Base-by-base conservation (phyloP, 2,888 invertebrate genomes). In the Tanypteryx hageni region DNA sequence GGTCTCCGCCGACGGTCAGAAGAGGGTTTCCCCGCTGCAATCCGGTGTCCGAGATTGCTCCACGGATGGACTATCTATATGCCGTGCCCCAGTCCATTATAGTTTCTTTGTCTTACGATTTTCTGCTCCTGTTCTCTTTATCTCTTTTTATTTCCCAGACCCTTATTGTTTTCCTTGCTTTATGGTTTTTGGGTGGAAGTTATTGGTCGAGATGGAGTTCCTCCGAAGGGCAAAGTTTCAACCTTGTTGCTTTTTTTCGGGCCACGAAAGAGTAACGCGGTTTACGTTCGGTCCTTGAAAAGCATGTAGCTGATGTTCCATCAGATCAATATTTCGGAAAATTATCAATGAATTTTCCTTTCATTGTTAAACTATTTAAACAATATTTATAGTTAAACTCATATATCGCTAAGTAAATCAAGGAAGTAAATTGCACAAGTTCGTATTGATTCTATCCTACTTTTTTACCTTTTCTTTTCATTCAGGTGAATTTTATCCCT, bases 1-100 rank as follows among this genome's bases (percentile, higher is more conserved):
- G 86, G 86, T 86, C 11, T 58, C 27, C 86, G 61, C 86, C 59
- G 27, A 83, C 83, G 56, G 14, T 83, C 83, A n/a, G 83, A n/a
- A 83, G n/a, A 31, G 61, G 61, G 11, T 61, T 22, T 61, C 27
- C 16, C 31, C 27, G 10, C n/a, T 68, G 68, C 22, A 22, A n/a
- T 10, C 76, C 76, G 76, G 22, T 76, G 76, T 22, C 76, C 76
- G 76, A 76, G 76, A 76, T 76, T 76, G 76, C 76, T 76, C 5
- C 1, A 76, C 22, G 76, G 76, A 76, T 76, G 76, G 76, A 76
- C 76, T 76, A 18, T 27, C 76, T 76, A 18, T 27, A 27, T 13
- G 76, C 76, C 76, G 22, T 76, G 22, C 27, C 76, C 76, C 76
- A 76, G 76, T 76, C 76, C 76, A 76, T 76, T 76, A 76, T 27